A percentile compares a stretch with the other conserved stretches of the same genome.
phyloP scores from a whole-genome alignment of 2,888 invertebrate genomes.

The Drosophila mimetica region DNA sequence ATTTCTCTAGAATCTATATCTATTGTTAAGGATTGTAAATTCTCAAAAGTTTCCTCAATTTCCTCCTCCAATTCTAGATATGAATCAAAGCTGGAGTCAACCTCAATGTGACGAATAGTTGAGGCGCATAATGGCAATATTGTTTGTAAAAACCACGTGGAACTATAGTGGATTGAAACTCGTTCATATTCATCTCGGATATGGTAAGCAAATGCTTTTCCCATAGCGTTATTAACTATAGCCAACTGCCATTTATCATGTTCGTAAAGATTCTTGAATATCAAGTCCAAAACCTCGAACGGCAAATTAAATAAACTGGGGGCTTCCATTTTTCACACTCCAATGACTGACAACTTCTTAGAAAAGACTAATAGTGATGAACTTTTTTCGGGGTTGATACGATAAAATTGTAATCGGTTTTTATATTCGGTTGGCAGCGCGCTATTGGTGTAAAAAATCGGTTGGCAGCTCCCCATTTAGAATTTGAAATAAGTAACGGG shows the following conservation, averaged over 20 bases:
- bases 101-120: neutral
- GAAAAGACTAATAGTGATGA: too few relatives aligned
- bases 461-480: too few relatives aligned
- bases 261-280: neutral
- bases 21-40: neutral
- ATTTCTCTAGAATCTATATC: neutral
- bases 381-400: too few relatives aligned
- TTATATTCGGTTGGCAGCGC: too few relatives aligned
- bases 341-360: too few relatives aligned
- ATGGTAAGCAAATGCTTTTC: neutral
- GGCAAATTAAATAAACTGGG: neutral
- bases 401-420: too few relatives aligned
- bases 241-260: neutral
- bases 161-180: neutral
- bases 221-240: neutral
- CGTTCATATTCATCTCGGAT: neutral
- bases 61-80: neutral
- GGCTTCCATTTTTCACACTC: neutral
- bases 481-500: too few relatives aligned
- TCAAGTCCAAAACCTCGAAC: neutral
- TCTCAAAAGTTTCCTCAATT: neutral
- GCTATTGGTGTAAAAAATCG: too few relatives aligned
- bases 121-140: neutral
- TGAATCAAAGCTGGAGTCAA: neutral
- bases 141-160: neutral